phyloP scores from a whole-genome alignment of 2,113 vertebrate genomes.

The Halcyon senegalensis region DNA sequence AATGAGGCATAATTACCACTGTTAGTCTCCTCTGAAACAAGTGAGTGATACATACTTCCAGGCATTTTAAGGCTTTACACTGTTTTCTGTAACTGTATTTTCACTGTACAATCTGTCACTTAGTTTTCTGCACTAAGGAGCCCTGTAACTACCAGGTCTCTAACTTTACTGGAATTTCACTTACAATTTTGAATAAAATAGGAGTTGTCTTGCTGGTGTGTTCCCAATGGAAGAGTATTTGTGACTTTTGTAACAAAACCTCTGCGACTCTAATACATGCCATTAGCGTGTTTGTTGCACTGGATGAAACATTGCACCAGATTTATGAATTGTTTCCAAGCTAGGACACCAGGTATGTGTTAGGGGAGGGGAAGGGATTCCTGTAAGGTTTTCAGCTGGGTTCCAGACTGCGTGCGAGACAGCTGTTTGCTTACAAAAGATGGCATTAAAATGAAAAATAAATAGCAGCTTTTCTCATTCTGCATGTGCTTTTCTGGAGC shows the following conservation, averaged over 20 bases:
- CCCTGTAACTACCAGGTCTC: neutral
- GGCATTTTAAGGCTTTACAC: neutral
- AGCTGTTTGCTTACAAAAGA: neutral
- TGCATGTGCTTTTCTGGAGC: neutral
- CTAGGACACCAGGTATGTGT: neutral
- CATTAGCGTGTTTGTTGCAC: neutral
- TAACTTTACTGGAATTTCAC: neutral
- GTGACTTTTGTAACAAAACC: neutral
- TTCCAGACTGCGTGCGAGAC: neutral
- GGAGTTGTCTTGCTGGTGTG: neutral
- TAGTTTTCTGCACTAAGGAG: neutral
- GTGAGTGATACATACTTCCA: neutral
- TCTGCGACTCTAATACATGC: neutral
- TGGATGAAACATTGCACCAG: neutral
- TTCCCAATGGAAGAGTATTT: neutral
- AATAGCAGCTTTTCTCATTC: neutral
- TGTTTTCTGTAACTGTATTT: neutral
- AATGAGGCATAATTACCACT: neutral
- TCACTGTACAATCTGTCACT: neutral
- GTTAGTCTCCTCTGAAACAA: neutral
- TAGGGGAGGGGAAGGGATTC: neutral
- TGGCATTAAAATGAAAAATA: conserved; percentile 14
- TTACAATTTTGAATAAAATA: neutral
- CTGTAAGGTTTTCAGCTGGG: neutral
- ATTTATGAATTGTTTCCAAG: conserved; percentile 1